Conservation (phyloP, 2,797 vertebrate species). For the Serranus cabrilla region DNA sequence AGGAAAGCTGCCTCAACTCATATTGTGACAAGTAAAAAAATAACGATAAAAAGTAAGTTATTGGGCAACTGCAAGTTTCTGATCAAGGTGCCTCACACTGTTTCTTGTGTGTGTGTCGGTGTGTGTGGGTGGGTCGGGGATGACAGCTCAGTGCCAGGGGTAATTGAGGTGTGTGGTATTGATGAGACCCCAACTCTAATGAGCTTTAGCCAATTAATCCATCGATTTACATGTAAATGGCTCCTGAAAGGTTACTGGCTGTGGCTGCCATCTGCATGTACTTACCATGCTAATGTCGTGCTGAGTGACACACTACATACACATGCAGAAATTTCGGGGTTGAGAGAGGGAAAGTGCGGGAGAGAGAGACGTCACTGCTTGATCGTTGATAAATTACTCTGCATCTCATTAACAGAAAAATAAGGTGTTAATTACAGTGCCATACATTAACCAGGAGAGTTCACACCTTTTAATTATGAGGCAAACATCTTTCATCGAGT, state of each 20-base stretch:
- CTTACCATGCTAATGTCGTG: conserved; percentile 84
- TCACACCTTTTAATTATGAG: conserved; percentile 65
- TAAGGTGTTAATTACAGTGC: conserved; percentile 71
- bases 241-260: conserved; percentile 81
- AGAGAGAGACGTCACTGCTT: conserved; percentile 34
- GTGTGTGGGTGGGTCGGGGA: conserved; percentile 4
- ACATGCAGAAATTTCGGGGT: conserved; percentile 36
- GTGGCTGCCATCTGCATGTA: conserved; percentile 85
- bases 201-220: conserved; percentile 85
- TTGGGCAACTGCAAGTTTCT: not conserved
- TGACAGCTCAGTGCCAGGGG: conserved; percentile 54
- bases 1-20: not conserved
- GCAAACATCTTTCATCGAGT: conserved; percentile 20
- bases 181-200: conserved; percentile 81
- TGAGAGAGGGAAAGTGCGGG: conserved; percentile 38
- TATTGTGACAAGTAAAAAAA: not conserved
- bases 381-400: conserved; percentile 61
- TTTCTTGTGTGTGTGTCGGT: not conserved
- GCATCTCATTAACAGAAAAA: conserved; percentile 71
- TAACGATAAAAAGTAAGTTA: not conserved
- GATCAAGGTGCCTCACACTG: not conserved
- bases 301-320: conserved; percentile 65
- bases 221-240: conserved; percentile 88
- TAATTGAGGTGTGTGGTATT: conserved; percentile 76
- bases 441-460: conserved; percentile 37